Evolutionary conservation across 2,797 vertebrate species (phyloP).

Genomic region (Trichosurus vulpecula): DNA sequence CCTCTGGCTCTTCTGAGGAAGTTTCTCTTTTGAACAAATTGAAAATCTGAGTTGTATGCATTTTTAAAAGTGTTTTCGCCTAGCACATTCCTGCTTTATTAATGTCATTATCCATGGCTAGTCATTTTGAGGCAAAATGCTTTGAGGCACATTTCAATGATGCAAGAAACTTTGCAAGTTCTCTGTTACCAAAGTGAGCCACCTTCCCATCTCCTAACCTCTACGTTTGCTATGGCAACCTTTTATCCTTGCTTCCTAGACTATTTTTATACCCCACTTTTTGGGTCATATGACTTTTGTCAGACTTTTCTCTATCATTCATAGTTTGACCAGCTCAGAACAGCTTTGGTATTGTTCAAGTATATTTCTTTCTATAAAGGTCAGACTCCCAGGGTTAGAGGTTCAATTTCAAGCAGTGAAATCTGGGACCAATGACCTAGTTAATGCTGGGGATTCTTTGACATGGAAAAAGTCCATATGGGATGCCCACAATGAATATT

Average conservation of each 20-base stretch:
- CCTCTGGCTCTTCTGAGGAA: slow-evolving; percentile 30
- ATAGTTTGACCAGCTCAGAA: neutral
- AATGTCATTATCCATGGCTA: neutral
- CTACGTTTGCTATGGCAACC: neutral
- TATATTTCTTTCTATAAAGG: neutral
- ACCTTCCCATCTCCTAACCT: neutral
- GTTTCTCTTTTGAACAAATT: slow-evolving; percentile 13
- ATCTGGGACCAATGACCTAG: neutral
- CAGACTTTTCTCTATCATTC: neutral
- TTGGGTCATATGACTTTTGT: neutral
- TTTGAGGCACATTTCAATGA: neutral
- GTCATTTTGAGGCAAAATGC: neutral
- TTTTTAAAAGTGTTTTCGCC: slow-evolving; percentile 22
- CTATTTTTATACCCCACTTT: neutral
- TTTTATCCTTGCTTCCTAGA: neutral
- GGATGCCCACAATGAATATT: neutral
- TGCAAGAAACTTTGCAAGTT: neutral
- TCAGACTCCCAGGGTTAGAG: neutral
- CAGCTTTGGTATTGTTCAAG: neutral
- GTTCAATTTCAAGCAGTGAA: neutral
- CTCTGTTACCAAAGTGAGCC: neutral
- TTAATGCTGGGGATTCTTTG: neutral
- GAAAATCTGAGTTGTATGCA: slow-evolving; percentile 29
- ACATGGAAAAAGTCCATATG: neutral
- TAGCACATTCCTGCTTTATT: neutral